Conservation (phyloP, 2,797 vertebrate genomes). For the Brachymystax lenok region DNA sequence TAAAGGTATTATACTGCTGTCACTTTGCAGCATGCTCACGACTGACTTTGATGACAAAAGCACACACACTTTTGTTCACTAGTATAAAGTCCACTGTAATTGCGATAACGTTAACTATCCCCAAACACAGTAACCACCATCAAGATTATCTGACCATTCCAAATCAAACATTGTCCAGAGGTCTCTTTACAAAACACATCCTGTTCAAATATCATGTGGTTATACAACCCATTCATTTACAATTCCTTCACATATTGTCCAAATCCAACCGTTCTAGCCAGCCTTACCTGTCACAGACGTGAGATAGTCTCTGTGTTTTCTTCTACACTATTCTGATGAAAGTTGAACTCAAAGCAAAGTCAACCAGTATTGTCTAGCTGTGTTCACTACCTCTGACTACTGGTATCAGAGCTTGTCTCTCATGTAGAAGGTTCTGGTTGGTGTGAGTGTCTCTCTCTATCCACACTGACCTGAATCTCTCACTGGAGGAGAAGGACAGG, state of each 20-base stretch:
- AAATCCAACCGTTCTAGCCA: neutral
- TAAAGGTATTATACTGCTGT: neutral
- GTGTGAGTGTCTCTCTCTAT: slow-evolving; percentile 42
- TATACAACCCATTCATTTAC: neutral
- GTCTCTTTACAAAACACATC: neutral
- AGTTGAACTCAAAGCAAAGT: neutral
- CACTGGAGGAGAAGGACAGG: slow-evolving; percentile 59
- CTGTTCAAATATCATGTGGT: neutral
- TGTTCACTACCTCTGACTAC: neutral
- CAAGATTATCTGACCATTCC: neutral
- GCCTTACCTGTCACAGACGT: neutral
- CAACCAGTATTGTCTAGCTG: neutral
- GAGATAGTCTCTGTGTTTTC: neutral
- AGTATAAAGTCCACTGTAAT: neutral
- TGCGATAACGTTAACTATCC: neutral
- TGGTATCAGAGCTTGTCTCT: slow-evolving; percentile 6
- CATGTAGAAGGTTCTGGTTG: slow-evolving; percentile 32
- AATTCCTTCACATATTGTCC: neutral
- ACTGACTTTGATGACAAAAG: slow-evolving; percentile 26
- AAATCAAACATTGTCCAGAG: neutral
- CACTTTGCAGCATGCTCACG: slow-evolving; percentile 21
- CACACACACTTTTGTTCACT: neutral
- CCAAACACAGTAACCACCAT: neutral
- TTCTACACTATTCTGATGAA: neutral
- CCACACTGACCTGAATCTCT: slow-evolving; percentile 54